Percentiles rank a stretch among this genome's conserved stretches.
Conservation (phyloP, 2,113 vertebrate genomes). For the Psilopogon haemacephalus region DNA sequence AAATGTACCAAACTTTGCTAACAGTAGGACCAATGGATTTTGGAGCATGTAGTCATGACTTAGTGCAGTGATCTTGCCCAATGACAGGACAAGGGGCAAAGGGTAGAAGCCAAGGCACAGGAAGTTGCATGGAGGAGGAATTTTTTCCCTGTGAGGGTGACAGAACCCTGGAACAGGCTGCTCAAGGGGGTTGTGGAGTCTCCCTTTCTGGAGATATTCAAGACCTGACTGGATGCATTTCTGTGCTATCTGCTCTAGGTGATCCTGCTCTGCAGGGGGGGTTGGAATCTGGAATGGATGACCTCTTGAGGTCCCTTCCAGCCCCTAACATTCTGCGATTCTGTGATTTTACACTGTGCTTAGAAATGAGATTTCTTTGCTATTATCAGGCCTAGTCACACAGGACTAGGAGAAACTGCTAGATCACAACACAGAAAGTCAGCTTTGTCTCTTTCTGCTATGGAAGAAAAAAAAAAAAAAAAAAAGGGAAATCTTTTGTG, state of each 20-base stretch:
- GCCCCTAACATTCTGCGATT: no score
- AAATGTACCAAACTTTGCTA: neutral
- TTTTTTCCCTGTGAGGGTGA: no score
- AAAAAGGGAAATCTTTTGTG: neutral
- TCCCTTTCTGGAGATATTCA: no score
- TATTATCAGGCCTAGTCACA: neutral
- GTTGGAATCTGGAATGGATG: no score
- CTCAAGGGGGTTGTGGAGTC: no score
- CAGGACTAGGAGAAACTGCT: neutral
- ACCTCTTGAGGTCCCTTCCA: no score
- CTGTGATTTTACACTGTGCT: neutral
- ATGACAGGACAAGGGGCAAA: no score
- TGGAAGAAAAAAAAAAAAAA: neutral
- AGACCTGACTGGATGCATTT: no score
- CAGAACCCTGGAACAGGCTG: no score
- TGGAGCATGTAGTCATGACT: neutral
- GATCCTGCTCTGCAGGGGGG: no score
- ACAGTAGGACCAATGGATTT: neutral
- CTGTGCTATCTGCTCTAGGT: no score
- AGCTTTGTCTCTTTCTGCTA: conserved; percentile 1
- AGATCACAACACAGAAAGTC: neutral
- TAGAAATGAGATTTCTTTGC: neutral
- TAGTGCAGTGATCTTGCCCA: neutral
- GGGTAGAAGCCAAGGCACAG: no score
- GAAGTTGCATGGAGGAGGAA: neutral